Conservation (phyloP, 2,797 vertebrate genomes). For the Clarias platycephalus region DNA sequence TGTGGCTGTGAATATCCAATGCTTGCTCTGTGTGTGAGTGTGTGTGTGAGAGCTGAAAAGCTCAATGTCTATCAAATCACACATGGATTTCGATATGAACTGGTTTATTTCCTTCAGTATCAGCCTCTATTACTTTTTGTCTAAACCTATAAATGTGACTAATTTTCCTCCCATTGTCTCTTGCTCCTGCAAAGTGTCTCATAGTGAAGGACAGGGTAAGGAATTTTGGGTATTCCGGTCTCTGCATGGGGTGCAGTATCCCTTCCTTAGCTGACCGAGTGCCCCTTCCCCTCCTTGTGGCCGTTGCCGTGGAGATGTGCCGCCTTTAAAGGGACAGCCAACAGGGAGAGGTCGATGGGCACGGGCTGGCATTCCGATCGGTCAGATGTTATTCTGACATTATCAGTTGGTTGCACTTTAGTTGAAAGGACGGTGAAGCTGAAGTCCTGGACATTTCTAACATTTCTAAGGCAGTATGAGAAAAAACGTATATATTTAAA, state of each 20-base stretch:
- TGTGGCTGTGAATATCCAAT: slow-evolving; percentile 18
- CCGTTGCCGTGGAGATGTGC: slow-evolving; percentile 47
- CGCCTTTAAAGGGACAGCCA: slow-evolving; percentile 21
- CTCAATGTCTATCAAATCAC: background rate
- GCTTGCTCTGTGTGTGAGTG: slow-evolving; percentile 10
- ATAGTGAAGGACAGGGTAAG: slow-evolving; percentile 84
- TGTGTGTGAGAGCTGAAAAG: background rate
- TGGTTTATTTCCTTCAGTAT: slow-evolving; percentile 3
- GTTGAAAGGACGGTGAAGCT: slow-evolving; percentile 35
- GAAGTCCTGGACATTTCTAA: background rate
- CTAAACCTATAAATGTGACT: slow-evolving; percentile 57
- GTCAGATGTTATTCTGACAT: slow-evolving; percentile 45
- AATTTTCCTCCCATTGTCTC: slow-evolving; percentile 75
- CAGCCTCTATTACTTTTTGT: slow-evolving; percentile 4
- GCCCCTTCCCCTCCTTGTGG: slow-evolving; percentile 67
- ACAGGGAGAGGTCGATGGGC: slow-evolving; percentile 51
- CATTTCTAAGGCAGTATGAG: background rate
- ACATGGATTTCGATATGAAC: background rate
- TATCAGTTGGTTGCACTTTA: slow-evolving; percentile 53
- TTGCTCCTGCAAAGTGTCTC: slow-evolving; percentile 78
- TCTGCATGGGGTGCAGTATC: slow-evolving; percentile 72
- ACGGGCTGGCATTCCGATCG: slow-evolving; percentile 42
- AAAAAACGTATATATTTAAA: background rate
- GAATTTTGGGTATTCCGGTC: slow-evolving; percentile 68
- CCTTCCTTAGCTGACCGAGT: slow-evolving; percentile 60